These are phyloP conservation scores for Unio delphinus DNA, from an alignment of 2,888 invertebrate species.

Conservation along the genomic window DNA sequence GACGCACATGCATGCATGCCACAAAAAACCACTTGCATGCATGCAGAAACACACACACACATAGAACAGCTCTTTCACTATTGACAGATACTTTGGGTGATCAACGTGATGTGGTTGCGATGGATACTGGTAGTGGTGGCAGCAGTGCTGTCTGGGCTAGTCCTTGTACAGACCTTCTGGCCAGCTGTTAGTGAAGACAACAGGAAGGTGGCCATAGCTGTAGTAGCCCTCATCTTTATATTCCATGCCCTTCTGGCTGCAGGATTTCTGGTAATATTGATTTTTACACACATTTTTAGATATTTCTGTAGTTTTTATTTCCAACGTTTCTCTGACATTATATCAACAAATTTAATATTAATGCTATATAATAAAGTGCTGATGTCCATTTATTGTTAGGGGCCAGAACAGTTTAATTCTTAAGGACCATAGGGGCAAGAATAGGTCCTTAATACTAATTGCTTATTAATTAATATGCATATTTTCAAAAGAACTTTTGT, in stretches of 20 bases:
- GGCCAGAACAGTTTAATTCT: no score
- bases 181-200: constrained; percentile 79
- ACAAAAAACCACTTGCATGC: no score
- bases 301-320: neutral
- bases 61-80: neutral
- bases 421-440: no score
- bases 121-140: constrained; percentile 89
- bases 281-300: neutral
- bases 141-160: constrained; percentile 83
- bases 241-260: constrained; percentile 88
- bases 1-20: no score
- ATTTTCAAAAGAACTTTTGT: no score
- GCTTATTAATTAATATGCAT: no score
- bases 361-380: no score
- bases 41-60: neutral
- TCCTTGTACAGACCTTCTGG: constrained; percentile 85
- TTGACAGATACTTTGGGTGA: constrained; percentile 85
- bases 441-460: no score
- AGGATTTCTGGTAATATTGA: constrained; percentile 81
- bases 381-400: no score
- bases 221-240: constrained; percentile 80
- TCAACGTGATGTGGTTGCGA: constrained; percentile 83
- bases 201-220: constrained; percentile 76
- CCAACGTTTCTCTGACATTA: no score
- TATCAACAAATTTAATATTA: no score